phyloP scores from a whole-genome alignment of 2,888 invertebrate species.

The Pollenia labialis region DNA sequence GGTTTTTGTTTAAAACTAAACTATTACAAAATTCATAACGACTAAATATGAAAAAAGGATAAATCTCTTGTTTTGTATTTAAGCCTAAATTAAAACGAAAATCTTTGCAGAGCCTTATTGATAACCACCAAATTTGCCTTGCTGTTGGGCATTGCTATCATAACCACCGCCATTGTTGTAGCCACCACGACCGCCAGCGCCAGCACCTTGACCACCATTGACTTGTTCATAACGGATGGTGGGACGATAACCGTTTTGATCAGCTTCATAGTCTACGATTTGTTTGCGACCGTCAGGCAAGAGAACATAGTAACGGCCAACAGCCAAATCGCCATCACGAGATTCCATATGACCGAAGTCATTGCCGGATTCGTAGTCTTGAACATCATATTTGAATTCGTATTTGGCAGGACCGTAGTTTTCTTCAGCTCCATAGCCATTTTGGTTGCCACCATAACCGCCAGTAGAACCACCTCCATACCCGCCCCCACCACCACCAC shows the following conservation, averaged over 20 bases:
- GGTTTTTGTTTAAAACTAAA: constrained; percentile 62
- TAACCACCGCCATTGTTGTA: constrained; percentile 77
- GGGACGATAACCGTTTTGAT: constrained; percentile 88
- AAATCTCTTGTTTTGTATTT: constrained; percentile 63
- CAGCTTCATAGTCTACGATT: constrained; percentile 89
- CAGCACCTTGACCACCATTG: constrained; percentile 80
- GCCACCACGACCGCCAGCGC: constrained; percentile 76
- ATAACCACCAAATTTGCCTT: constrained; percentile 78
- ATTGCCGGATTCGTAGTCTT: constrained; percentile 87
- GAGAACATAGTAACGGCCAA: constrained; percentile 88
- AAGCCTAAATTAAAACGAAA: constrained; percentile 64
- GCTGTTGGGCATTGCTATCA: constrained; percentile 71
- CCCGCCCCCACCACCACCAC: constrained; percentile 63
- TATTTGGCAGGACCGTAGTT: constrained; percentile 88
- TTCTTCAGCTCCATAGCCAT: constrained; percentile 79
- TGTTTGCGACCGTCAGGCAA: constrained; percentile 89
- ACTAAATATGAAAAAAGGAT: constrained; percentile 63
- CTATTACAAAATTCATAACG: constrained; percentile 68
- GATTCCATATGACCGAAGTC: constrained; percentile 89
- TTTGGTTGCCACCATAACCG: constrained; percentile 74
- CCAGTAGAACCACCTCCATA: constrained; percentile 65
- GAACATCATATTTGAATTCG: constrained; percentile 88
- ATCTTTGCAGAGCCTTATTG: constrained; percentile 76
- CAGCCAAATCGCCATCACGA: constrained; percentile 87
- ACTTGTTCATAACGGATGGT: constrained; percentile 88